A percentile compares a stretch with the other conserved stretches of the same genome.
Conservation (phyloP, 2,113 vertebrate species). For the Ameiurus melas region DNA sequence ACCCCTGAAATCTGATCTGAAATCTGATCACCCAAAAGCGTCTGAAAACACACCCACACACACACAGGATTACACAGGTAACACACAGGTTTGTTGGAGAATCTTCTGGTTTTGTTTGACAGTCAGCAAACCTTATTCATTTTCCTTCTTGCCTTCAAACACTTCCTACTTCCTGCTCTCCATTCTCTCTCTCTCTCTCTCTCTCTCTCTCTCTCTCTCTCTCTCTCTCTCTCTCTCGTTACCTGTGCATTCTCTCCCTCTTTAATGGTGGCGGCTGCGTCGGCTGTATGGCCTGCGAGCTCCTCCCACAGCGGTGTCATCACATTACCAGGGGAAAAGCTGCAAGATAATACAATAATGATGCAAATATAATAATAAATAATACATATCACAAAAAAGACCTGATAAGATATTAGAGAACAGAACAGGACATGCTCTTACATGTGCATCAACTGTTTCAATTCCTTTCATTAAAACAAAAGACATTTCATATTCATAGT, state of each 20-base stretch:
- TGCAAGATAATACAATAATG: conserved; percentile 46
- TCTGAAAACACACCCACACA: too few species aligned
- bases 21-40: neutral
- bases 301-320: conserved; percentile 79
- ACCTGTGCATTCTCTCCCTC: conserved; percentile 72
- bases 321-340: conserved; percentile 82
- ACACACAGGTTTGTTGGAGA: too few species aligned
- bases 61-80: too few species aligned
- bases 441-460: neutral
- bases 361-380: neutral
- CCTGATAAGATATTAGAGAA: neutral
- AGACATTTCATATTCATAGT: too few species aligned
- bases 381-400: neutral
- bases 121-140: too few species aligned
- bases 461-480: neutral
- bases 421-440: neutral
- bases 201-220: neutral
- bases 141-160: too few species aligned
- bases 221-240: neutral
- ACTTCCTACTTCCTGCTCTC: neutral
- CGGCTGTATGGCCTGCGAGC: conserved; percentile 61
- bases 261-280: conserved; percentile 63
- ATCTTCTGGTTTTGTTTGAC: too few species aligned
- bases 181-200: neutral
- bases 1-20: too few species aligned